Base-by-base conservation (phyloP, 2,113 vertebrate species). In the Melospiza melodia region DNA sequence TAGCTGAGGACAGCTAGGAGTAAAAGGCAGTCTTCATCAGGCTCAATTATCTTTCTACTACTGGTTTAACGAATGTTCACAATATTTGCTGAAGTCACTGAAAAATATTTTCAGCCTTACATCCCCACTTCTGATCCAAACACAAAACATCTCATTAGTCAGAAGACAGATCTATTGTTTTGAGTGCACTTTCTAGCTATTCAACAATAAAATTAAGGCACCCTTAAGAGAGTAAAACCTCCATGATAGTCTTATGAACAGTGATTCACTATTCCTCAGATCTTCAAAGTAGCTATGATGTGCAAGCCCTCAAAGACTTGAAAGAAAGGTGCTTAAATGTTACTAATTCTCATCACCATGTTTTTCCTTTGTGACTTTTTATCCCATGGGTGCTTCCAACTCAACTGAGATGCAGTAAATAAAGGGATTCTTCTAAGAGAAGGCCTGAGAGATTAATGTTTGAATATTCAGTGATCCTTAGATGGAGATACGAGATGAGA, bases 251-350 rank as follows among this genome's bases (percentile, higher is more conserved):
- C 41, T 89, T 76, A 89, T 19, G 37, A 91, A 76, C 57, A 79
- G 28, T 82, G 44, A 89, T 61, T 94, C 77, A 91, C 85, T 87
- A 13, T 28, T 93, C 58, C 41, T 96, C 71, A 91, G 66, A 94
- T 87, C 84, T 94, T 92, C 76, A 90, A 90, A 93, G 92, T 2
- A 82, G 33, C 30, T 39, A 72, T 55, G 62, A 90, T 61, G 39
- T 78, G 20, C 30, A 71, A 71, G n/a, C 55, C 43, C 51, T 86
- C 59, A 62, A 94, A 94, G 85, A 77, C 82, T 83, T 83, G 22
- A 63, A 85, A 79, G 41, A 88, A 87, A 83, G 62, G 18, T 69
- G 21, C 33, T 76, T 87, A 82, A 68, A 84, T 46, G 10, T 57
- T 92, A 69, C 28, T 59, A 82, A 76, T 89, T 68, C 69, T 73